A percentile compares a stretch with the other conserved stretches of the same genome.
Conservation (phyloP, 2,888 invertebrate species). For the Volucella inanis region DNA sequence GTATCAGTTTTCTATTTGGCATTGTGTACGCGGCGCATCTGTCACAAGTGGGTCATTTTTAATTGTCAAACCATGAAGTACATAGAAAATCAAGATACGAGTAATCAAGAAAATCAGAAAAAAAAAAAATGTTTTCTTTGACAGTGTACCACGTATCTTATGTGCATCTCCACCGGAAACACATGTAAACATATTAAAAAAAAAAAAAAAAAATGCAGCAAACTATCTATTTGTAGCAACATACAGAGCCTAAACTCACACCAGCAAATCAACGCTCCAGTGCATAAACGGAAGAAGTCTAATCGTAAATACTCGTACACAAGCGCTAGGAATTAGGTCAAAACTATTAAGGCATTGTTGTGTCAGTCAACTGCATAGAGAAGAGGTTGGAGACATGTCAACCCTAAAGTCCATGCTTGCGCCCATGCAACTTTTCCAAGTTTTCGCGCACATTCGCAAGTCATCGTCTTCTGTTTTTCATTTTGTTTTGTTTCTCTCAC, state of each 20-base stretch:
- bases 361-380: conserved; percentile 69
- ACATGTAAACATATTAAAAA: conserved; percentile 52
- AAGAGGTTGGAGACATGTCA: conserved; percentile 54
- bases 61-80: conserved; percentile 48
- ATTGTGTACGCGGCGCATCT: conserved; percentile 28
- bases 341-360: conserved; percentile 75
- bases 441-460: conserved; percentile 25
- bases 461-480: conserved; percentile 9
- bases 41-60: conserved; percentile 61
- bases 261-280: background rate
- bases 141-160: background rate
- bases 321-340: conserved; percentile 71
- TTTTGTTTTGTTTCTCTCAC: conserved; percentile 11
- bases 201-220: conserved; percentile 52
- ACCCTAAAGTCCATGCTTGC: conserved; percentile 45
- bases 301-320: conserved; percentile 67
- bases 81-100: conserved; percentile 5
- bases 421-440: conserved; percentile 35
- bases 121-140: conserved; percentile 2
- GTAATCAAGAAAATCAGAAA: too few relatives aligned
- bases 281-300: conserved; percentile 68
- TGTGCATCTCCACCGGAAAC: conserved; percentile 65
- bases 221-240: conserved; percentile 13
- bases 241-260: conserved; percentile 9
- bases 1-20: conserved; percentile 24